A percentile compares a stretch with the other conserved stretches of the same genome.
These are phyloP conservation scores for Sceliomorpha sp. DNA, from an alignment of 2,888 invertebrate species.

Conservation along the genomic window DNA sequence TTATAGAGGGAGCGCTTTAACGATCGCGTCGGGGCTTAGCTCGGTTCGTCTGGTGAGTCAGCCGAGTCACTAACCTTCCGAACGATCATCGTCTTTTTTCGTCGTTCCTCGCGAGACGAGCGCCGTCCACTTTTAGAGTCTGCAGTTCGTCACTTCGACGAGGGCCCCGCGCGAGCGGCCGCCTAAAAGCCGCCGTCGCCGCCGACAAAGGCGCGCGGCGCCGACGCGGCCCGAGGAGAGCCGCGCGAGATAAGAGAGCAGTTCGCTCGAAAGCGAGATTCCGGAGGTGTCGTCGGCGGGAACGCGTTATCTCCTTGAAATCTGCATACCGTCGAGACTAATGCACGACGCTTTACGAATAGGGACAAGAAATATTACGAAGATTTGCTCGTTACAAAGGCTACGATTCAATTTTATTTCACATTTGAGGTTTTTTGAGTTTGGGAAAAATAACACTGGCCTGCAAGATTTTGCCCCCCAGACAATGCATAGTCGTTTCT, in stretches of 20 bases:
- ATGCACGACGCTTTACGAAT: constrained; percentile 13
- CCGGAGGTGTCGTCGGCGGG: constrained; percentile 25
- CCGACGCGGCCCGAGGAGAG: neutral
- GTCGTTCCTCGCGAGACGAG: constrained; percentile 6
- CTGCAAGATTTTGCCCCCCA: too few relatives aligned
- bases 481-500: too few relatives aligned
- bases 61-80: constrained; percentile 53
- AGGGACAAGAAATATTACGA: too few relatives aligned
- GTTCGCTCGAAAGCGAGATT: constrained; percentile 34
- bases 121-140: constrained; percentile 40
- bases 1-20: constrained; percentile 46
- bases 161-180: constrained; percentile 21
- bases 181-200: constrained; percentile 27
- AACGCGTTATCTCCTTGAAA: constrained; percentile 28
- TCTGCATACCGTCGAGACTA: constrained; percentile 31
- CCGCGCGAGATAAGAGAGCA: constrained; percentile 26
- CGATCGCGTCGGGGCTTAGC: constrained; percentile 28
- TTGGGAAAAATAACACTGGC: too few relatives aligned
- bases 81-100: constrained; percentile 42
- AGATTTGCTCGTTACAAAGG: too few relatives aligned
- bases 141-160: constrained; percentile 36
- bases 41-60: constrained; percentile 37
- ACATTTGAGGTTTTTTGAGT: too few relatives aligned
- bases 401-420: too few relatives aligned
- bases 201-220: constrained; percentile 36